Base-by-base conservation (phyloP, 1,140 invertebrate genomes). In the Drosophila hydei region DNA sequence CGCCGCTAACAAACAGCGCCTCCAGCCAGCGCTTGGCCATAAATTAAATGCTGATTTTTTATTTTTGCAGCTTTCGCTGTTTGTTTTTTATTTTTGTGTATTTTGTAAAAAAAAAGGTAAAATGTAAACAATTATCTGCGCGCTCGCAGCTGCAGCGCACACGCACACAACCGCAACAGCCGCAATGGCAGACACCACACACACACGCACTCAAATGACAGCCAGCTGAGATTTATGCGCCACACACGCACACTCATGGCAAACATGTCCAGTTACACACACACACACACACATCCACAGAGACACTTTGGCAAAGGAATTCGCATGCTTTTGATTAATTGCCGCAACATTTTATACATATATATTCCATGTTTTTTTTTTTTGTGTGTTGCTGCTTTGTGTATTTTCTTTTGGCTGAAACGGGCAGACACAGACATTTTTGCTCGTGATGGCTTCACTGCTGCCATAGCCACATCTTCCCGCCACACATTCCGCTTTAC, bases 91-190 rank as follows among this genome's bases (percentile, higher is more conserved):
- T 55, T 38, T 52, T 51, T 16, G 1, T 56, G 38, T 43, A 7
- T 23, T 16, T 42, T 42, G 27, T 23, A 21, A 27, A 50, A 74
- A 67, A 77, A 71, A 81, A 87, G 78, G 83, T 88, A 88, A 87
- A 87, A 87, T 87, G 83, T 87, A 87, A 88, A 88, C 83, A 87
- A 87, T 87, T 87, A 87, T 87, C 83, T 88, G 79, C 78, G 83
- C 74, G 77, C 75, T 74, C 72, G 54, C 76, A 77, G 75, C 68
- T 77, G 72, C 72, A 62, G 14, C 43, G n/a, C 30, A 23, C 56
- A 55, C 42, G 38, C 19, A 38, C 45, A 69, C 36, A 75, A 63
- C 55, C 77, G 67, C 83, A 80, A 48, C 61, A 64, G 72, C 77
- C 74, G 62, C 80, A 80, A 56, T 51, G 61, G 42, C 52, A 52